Evolutionary conservation across 64 coral and sea anemone genomes (phyloP), one percentile per base, ranked within the genome.

Genomic region (Astreopora myriophthalma): DNA sequence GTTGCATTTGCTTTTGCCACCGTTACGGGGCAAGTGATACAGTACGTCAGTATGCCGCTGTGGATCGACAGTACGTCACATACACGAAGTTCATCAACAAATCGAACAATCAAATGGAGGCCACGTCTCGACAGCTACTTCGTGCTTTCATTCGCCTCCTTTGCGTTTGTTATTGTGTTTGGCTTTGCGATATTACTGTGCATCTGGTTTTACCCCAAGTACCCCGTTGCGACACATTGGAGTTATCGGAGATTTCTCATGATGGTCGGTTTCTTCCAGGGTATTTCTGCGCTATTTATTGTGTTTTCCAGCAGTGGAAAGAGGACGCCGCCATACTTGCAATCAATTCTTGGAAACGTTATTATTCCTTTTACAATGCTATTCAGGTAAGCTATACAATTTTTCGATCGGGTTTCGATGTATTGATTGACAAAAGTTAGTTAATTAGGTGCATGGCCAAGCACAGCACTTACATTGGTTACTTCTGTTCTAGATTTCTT

Each of bases 311-410:
- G 88, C 28, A 95, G 89, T 84, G 76, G 94, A 9, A 83, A 36
- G 8, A 88, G 94, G 42, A 95, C 94, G 20, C 65, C 94, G 0
- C 94, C 94, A 1, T 95, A 95, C 75, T 66, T 95, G 10, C 94
- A 95, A 58, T 67, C 84, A 0, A 95, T 95, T 62, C 80, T 95
- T 76, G 34, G 79, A 3, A 95, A 95, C 57, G 19, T 95, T 84
- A 34, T 70, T 14, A 88, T 95, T 83, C 94, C 94, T 24, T 13
- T 79, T 8, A 92, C 94, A 52, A 65, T 95, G 3, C 9, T 91
- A 24, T 79, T 88, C 22, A 92, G 94, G 94, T 95, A 81, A 71
- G 65, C n/a, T n/a, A n/a, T n/a, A 65, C 0, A 74, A 34, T 29
- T 32, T 17, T 5, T 5, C 71, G 6, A 32, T 3, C 7, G 22